These are phyloP conservation scores for Lamellibrachia luymesi DNA, from an alignment of 1,140 invertebrate genomes.

Conservation along the genomic window DNA sequence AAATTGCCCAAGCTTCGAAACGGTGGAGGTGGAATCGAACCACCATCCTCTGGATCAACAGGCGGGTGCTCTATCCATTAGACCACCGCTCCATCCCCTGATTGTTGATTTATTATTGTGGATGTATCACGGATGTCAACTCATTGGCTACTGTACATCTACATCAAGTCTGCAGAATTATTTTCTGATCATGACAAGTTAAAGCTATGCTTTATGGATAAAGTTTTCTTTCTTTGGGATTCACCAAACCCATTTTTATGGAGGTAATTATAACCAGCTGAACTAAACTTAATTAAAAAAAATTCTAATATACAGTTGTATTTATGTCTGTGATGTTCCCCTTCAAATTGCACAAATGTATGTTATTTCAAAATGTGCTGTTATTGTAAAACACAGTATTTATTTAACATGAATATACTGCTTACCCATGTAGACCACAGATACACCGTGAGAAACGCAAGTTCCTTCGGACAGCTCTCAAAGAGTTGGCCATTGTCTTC, in stretches of 20 bases:
- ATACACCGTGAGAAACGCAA: constrained; percentile 93
- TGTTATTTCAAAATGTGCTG: neutral
- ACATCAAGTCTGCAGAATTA: neutral
- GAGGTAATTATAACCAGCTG: neutral
- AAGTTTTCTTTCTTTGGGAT: neutral
- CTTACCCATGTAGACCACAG: constrained; percentile 62
- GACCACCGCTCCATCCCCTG: too few species aligned
- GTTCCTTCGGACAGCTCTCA: constrained; percentile 91
- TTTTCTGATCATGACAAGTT: neutral
- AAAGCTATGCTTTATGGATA: neutral
- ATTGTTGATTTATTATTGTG: too few species aligned
- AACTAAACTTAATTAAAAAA: neutral
- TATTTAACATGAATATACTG: neutral
- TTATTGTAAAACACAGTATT: neutral
- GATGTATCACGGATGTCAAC: too few species aligned
- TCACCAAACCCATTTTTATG: neutral
- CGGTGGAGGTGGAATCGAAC: too few species aligned
- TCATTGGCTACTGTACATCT: neutral
- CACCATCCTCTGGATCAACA: too few species aligned
- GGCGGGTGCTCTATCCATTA: too few species aligned
- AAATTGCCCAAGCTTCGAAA: too few species aligned
- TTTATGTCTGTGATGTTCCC: neutral
- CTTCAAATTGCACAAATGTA: neutral
- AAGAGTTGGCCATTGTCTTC: constrained; percentile 91
- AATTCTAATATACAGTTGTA: neutral